Evolutionary conservation across 2,113 vertebrate genomes (phyloP).

Genomic region (Choloepus hoffmanni): DNA sequence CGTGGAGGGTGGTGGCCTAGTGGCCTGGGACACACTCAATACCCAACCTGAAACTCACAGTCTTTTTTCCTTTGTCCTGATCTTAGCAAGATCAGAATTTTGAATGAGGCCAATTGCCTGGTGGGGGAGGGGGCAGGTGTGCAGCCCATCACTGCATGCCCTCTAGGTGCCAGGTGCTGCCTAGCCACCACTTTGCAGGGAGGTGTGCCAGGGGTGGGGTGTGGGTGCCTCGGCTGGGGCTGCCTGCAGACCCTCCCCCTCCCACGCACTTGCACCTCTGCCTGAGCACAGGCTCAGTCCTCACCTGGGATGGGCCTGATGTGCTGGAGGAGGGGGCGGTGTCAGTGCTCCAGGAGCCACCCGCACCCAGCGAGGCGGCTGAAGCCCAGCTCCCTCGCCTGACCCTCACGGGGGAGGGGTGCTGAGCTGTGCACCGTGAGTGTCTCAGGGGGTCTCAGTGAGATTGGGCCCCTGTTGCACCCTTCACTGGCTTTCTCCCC

Average conservation of each 20-base stretch:
- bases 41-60: neutral
- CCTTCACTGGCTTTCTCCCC: neutral
- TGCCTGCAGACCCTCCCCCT: neutral
- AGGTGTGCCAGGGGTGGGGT: neutral
- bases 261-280: neutral
- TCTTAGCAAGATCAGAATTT: neutral
- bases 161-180: no score
- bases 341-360: neutral
- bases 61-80: neutral
- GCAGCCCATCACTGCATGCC: rapidly evolving
- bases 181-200: no score
- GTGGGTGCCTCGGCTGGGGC: neutral
- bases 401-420: neutral
- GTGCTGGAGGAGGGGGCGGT: no score
- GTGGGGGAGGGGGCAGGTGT: neutral
- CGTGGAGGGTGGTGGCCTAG: neutral
- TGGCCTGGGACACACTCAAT: neutral
- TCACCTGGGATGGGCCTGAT: rapidly evolving
- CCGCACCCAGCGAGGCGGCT: rapidly evolving
- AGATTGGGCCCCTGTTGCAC: neutral
- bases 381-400: neutral
- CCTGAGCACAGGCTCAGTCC: no score
- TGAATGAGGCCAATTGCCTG: neutral
- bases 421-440: no score
- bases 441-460: neutral